phyloP scores from a whole-genome alignment of 2,888 invertebrate species.

The Galeruca laticollis region DNA sequence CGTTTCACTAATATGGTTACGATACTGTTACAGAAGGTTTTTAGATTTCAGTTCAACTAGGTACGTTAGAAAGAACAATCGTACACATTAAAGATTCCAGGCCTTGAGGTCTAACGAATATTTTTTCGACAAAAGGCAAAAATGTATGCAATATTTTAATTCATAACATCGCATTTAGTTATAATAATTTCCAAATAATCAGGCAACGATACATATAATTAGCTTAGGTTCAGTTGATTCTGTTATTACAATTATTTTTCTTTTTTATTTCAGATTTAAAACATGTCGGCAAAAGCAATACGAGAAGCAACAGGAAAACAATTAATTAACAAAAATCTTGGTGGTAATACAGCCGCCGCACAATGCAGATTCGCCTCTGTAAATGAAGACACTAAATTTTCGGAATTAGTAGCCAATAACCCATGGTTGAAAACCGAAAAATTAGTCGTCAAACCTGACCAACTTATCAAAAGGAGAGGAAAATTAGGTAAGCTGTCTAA shows the following conservation, averaged over 20 bases:
- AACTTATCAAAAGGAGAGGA: conserved; percentile 97
- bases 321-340: conserved; percentile 86
- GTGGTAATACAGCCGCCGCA: conserved; percentile 73
- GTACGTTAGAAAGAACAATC: too few species aligned
- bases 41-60: too few species aligned
- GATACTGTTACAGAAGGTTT: too few species aligned
- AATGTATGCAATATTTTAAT: too few species aligned
- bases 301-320: conserved; percentile 95
- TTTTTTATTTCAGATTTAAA: conserved; percentile 43
- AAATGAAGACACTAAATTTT: conserved; percentile 82
- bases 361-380: conserved; percentile 87
- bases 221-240: background rate
- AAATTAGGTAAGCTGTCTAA: conserved; percentile 76
- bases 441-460: conserved; percentile 99
- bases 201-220: background rate
- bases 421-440: conserved; percentile 90
- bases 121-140: too few species aligned
- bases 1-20: too few species aligned
- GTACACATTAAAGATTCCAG: too few species aligned
- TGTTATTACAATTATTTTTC: conserved; percentile 8
- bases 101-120: too few species aligned
- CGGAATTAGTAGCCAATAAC: conserved; percentile 78
- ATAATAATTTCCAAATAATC: too few species aligned
- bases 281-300: conserved; percentile 97
- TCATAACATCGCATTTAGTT: too few species aligned